Base-by-base conservation (phyloP, 2,113 vertebrate genomes). In the Hyaena hyaena region DNA sequence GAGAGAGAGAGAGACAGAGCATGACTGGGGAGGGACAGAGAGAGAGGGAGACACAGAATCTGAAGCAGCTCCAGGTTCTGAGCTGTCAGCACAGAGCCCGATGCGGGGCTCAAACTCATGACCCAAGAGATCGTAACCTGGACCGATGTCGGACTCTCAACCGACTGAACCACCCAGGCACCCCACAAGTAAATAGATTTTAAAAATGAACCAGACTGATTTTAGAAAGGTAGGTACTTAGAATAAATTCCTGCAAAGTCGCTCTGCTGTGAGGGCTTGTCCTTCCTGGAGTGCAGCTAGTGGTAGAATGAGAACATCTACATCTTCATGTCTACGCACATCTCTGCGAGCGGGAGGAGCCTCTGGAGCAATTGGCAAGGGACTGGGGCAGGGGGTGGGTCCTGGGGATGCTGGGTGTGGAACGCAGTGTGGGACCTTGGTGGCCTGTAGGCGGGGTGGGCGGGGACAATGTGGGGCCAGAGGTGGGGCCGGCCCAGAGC, bases 391-490 rank as follows among this genome's bases (percentile, higher is more conserved):
- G 39, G 39, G 39, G 39, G 39, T 39, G 15, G 45, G 23, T 45
- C 26, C 0, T 61, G 4, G 33, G 35, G 21, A 7, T 5, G 10
- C 63, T 45, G 3, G 2, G 28, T 5, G 4, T 24, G 21, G 61
- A 81, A 2, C 21, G 11, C 77, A 48, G 24, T 33, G 23, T 10
- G 11, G 21, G n/a, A 24, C 2, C 3, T 35, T 35, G 6, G 21
- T 19, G 77, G 15, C 48, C 26, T 55, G 1, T 7, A 8, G 35
- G 73, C 19, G 26, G 71, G 4, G 4, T 15, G 3, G 4, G 28
- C 1, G 10, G 55, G 31, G n/a, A n/a, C 0, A 10, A 5, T 3
- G 14, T 26, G 48, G 12, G 35, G 83, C 23, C 1, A 0, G n/a
- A 26, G 50, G 43, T 12, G 16, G 92, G 19, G 21, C 3, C 10